A percentile compares a stretch with the other conserved stretches of the same genome.
These are phyloP conservation scores for Anableps anableps DNA, from an alignment of 2,797 vertebrate genomes.

Conservation along the genomic window DNA sequence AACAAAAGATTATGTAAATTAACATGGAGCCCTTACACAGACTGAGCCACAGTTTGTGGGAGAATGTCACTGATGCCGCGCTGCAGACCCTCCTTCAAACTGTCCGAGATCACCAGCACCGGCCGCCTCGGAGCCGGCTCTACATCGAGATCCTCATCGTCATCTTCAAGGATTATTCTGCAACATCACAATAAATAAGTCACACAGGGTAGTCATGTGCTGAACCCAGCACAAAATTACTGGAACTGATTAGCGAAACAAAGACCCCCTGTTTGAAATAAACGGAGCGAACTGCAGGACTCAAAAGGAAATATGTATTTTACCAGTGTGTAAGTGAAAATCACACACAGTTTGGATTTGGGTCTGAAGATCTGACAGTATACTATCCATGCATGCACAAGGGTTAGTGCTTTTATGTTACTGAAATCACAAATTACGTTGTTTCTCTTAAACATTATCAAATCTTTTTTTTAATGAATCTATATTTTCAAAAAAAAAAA, in stretches of 20 bases:
- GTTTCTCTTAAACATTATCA: too few relatives aligned
- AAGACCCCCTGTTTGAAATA: neutral
- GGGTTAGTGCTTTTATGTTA: neutral
- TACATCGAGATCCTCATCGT: slow-evolving; percentile 81
- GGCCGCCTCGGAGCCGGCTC: slow-evolving; percentile 80
- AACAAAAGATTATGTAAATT: neutral
- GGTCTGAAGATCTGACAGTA: neutral
- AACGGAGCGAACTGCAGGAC: neutral
- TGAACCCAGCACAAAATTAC: neutral
- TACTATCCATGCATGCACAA: neutral
- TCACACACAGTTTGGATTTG: neutral
- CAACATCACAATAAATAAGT: slow-evolving; percentile 3
- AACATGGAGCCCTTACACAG: slow-evolving; percentile 75
- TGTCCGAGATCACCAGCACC: slow-evolving; percentile 84
- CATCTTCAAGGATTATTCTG: slow-evolving; percentile 85
- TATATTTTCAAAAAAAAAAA: neutral
- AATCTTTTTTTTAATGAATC: neutral
- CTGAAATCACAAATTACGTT: neutral
- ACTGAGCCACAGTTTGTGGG: slow-evolving; percentile 83
- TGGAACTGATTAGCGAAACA: neutral
- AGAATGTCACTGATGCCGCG: slow-evolving; percentile 83
- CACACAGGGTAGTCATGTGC: neutral
- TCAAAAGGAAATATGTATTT: neutral
- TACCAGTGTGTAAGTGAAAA: neutral
- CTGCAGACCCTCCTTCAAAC: slow-evolving; percentile 84